Evolutionary conservation across 1,140 invertebrate species (phyloP).

Genomic region (Leguminivora glycinivorella): DNA sequence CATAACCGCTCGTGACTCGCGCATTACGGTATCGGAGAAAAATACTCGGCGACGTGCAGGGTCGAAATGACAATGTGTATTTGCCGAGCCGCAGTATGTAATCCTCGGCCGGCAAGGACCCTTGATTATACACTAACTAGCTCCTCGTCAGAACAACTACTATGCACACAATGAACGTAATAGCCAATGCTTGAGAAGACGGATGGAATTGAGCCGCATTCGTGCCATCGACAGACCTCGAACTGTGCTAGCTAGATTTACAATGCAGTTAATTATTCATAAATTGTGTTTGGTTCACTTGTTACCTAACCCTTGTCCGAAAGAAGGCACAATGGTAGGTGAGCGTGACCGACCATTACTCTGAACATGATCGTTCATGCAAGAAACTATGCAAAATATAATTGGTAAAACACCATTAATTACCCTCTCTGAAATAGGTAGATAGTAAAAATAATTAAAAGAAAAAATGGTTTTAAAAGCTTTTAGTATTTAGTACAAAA

Average conservation of each 20-base stretch:
- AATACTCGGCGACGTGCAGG: conserved; percentile 59
- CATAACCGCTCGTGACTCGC: conserved; percentile 76
- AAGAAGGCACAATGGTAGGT: neutral
- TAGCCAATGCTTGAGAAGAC: neutral
- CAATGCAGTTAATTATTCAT: neutral
- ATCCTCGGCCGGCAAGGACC: conserved; percentile 9
- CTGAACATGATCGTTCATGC: neutral
- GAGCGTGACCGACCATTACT: neutral
- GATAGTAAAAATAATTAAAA: conserved; percentile 17
- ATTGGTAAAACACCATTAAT: conserved; percentile 13
- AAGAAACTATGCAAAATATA: conserved; percentile 2
- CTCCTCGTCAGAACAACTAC: conserved; percentile 10
- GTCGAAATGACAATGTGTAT: conserved; percentile 38
- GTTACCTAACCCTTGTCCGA: neutral
- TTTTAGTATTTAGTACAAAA: conserved; percentile 6
- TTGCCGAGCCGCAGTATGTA: conserved; percentile 20
- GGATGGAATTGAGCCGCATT: neutral
- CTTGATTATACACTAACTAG: conserved; percentile 25
- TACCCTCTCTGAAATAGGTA: neutral
- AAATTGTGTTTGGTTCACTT: neutral
- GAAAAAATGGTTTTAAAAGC: neutral
- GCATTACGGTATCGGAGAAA: conserved; percentile 74
- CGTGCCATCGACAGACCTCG: neutral
- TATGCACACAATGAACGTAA: conserved; percentile 9
- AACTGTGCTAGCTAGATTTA: neutral